These are phyloP conservation scores for Cercopithecus mona DNA, from an alignment of 2,113 vertebrate genomes.

Conservation along the genomic window DNA sequence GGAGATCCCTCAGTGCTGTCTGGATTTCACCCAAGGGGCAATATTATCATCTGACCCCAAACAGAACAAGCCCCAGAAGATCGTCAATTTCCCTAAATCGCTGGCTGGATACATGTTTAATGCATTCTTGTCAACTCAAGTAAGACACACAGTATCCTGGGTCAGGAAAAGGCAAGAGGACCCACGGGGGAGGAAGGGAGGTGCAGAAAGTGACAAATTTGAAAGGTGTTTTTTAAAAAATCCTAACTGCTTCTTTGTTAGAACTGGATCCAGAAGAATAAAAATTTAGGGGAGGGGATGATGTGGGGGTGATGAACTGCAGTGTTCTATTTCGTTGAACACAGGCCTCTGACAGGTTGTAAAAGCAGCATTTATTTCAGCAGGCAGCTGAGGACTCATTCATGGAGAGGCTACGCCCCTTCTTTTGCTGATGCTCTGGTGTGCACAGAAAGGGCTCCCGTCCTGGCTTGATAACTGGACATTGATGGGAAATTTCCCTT, in stretches of 20 bases:
- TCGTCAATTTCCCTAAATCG: conserved; percentile 64
- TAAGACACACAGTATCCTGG: conserved; percentile 63
- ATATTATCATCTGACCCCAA: conserved; percentile 74
- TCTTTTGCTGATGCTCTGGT: rapidly evolving
- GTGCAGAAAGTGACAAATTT: neutral
- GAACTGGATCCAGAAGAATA: conserved; percentile 48
- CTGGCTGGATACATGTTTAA: conserved; percentile 65
- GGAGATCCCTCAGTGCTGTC: neutral
- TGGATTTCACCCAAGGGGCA: conserved; percentile 70
- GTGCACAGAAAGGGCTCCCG: rapidly evolving
- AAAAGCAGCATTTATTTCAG: conserved; percentile 68
- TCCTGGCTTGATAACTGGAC: neutral
- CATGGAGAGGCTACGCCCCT: neutral
- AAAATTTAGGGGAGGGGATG: conserved; percentile 21
- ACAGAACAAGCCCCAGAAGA: conserved; percentile 70
- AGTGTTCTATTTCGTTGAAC: neutral
- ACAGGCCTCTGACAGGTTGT: conserved; percentile 19
- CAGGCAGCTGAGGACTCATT: neutral
- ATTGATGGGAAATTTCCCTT: neutral
- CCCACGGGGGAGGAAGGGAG: neutral
- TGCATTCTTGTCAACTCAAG: conserved; percentile 47
- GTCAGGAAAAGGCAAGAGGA: conserved; percentile 54
- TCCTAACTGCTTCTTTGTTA: conserved; percentile 49
- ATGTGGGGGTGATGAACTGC: conserved; percentile 21
- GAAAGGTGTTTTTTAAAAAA: neutral